A percentile compares a stretch with the other conserved stretches of the same genome.
phyloP scores from a whole-genome alignment of 2,888 invertebrate genomes.

The Dione vanillae region DNA sequence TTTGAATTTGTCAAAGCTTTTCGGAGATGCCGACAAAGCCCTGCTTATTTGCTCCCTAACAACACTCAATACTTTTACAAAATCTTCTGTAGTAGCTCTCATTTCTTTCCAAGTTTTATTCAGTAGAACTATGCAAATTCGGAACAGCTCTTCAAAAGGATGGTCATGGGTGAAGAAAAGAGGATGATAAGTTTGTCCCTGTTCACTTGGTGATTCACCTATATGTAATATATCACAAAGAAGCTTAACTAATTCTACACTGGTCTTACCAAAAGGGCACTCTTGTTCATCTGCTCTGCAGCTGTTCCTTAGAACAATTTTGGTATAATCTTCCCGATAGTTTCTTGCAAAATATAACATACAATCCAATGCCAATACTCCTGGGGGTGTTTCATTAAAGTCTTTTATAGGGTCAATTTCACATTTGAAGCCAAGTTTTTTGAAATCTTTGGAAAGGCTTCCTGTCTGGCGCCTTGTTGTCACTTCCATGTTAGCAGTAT shows the following conservation, averaged over 20 bases:
- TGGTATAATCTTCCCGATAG: constrained; percentile 94
- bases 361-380: constrained; percentile 95
- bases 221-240: constrained; percentile 95
- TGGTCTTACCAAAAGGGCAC: constrained; percentile 97
- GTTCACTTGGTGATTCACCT: constrained; percentile 95
- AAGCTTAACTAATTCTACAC: constrained; percentile 94
- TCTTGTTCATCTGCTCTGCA: constrained; percentile 98
- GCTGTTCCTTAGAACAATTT: constrained; percentile 95
- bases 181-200: constrained; percentile 94
- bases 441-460: constrained; percentile 93
- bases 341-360: constrained; percentile 97
- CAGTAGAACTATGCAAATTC: constrained; percentile 94
- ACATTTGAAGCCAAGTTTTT: constrained; percentile 97
- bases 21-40: constrained; percentile 89
- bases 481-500: constrained; percentile 83
- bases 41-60: constrained; percentile 97
- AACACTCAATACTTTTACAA: constrained; percentile 97
- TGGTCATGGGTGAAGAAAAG: constrained; percentile 98
- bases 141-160: constrained; percentile 98
- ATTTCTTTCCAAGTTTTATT: constrained; percentile 99
- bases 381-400: constrained; percentile 96
- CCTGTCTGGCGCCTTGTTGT: constrained; percentile 88
- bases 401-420: constrained; percentile 96
- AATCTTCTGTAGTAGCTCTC: constrained; percentile 98
- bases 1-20: constrained; percentile 90